These are phyloP conservation scores for Netelia melanura DNA, from an alignment of 2,888 invertebrate species.

Conservation along the genomic window DNA sequence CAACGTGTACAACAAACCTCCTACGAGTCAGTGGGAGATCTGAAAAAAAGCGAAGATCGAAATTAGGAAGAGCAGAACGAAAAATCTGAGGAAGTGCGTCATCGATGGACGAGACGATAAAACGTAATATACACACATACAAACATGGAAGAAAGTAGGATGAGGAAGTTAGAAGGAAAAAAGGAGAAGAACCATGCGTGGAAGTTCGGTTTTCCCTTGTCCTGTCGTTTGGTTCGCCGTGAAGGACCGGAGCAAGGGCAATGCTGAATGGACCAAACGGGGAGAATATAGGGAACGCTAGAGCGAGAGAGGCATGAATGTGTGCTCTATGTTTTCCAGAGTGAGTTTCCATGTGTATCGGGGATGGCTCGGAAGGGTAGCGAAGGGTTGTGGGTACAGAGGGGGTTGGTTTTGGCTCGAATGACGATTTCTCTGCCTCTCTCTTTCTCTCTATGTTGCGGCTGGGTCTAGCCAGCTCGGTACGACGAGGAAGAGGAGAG, in stretches of 20 bases:
- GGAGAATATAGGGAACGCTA: background rate
- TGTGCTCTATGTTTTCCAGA: conserved; percentile 20
- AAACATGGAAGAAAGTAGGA: background rate
- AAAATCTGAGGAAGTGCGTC: conserved; percentile 42
- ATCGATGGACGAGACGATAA: background rate
- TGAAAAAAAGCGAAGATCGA: background rate
- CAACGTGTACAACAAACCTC: too few species aligned
- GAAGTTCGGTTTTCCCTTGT: conserved; percentile 1
- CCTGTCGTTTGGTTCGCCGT: background rate
- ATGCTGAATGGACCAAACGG: conserved; percentile 54
- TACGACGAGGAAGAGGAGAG: conserved; percentile 9
- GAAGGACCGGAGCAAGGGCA: background rate
- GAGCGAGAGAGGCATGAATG: background rate
- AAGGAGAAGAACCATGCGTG: background rate
- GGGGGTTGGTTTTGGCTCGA: conserved; percentile 26
- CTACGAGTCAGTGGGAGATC: background rate
- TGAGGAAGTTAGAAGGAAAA: background rate
- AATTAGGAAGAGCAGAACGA: conserved; percentile 5
- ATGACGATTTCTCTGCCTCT: conserved; percentile 21
- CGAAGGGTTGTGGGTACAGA: background rate
- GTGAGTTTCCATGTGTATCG: conserved; percentile 40
- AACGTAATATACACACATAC: background rate
- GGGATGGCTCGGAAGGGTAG: background rate
- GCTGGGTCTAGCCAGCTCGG: background rate
- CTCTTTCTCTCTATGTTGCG: conserved; percentile 53